Evolutionary conservation across 2,797 vertebrate genomes (phyloP).

Genomic region (Chlorospingus semifuscus): DNA sequence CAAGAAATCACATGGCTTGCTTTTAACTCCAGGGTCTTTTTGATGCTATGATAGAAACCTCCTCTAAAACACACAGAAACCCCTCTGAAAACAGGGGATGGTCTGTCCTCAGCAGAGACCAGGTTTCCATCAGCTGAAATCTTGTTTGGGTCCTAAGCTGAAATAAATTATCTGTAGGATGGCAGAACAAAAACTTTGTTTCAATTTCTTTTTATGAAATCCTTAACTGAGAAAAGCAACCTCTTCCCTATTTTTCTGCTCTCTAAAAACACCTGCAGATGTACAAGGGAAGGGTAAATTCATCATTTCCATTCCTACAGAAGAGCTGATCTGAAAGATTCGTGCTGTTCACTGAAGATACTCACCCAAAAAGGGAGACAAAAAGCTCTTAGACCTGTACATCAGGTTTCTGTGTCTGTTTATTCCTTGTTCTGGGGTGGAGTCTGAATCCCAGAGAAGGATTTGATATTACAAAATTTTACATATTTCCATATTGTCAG

Average conservation of each 20-base stretch:
- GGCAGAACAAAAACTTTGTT: neutral
- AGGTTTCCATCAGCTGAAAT: neutral
- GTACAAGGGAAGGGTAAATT: neutral
- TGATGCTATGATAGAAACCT: neutral
- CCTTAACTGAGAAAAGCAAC: neutral
- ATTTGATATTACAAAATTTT: neutral
- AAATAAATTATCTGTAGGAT: neutral
- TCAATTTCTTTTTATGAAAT: neutral
- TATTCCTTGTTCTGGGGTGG: neutral
- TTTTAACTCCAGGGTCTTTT: neutral
- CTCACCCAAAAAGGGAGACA: neutral
- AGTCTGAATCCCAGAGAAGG: neutral
- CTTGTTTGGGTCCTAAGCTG: neutral
- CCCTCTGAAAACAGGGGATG: neutral
- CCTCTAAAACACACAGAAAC: neutral
- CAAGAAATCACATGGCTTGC: neutral
- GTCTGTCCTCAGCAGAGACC: neutral
- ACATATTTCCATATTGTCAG: neutral
- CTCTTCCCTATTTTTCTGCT: neutral
- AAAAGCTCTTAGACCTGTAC: neutral
- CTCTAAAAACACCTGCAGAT: neutral
- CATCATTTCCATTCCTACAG: neutral
- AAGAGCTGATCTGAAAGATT: neutral
- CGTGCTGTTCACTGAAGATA: rapidly evolving
- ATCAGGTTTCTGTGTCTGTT: neutral